A percentile compares a stretch with the other conserved stretches of the same genome.
These are phyloP conservation scores for Aplochiton taeniatus DNA, from an alignment of 2,797 vertebrate species.

Conservation along the genomic window DNA sequence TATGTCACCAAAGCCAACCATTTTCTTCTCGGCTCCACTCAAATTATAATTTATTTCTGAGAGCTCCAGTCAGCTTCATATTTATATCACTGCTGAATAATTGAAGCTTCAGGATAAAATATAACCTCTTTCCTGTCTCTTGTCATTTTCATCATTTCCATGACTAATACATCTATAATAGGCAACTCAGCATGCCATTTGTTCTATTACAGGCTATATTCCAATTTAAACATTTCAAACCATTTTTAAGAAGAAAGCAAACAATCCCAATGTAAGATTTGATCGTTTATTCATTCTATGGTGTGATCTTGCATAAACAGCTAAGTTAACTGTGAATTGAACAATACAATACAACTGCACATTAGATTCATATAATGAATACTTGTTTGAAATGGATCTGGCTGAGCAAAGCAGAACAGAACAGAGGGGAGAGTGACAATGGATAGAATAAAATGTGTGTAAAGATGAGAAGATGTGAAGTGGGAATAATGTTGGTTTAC, in stretches of 20 bases:
- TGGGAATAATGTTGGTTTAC: not conserved
- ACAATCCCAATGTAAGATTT: not conserved
- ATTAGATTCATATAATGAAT: no score
- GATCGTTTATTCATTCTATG: conserved; percentile 60
- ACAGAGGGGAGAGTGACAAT: no score
- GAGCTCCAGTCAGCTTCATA: conserved; percentile 57
- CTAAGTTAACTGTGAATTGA: conserved; percentile 13
- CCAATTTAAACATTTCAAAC: not conserved
- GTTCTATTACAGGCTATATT: no score
- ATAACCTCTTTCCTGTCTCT: conserved; percentile 36
- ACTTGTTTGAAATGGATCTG: no score
- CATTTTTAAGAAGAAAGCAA: not conserved
- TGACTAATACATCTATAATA: no score
- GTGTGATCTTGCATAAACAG: conserved; percentile 36
- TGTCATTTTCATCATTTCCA: not conserved
- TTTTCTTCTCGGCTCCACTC: conserved; percentile 14
- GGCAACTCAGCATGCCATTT: no score
- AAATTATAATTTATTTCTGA: conserved; percentile 44
- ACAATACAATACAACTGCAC: conserved; percentile 1
- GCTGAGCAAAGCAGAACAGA: no score
- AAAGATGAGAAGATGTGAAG: not conserved
- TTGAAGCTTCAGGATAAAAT: conserved; percentile 56
- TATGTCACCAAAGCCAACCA: conserved; percentile 17
- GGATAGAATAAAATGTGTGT: no score
- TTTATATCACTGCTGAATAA: conserved; percentile 70